Base-by-base conservation (phyloP, 2,797 vertebrate genomes). In the Muscicapa striata region DNA sequence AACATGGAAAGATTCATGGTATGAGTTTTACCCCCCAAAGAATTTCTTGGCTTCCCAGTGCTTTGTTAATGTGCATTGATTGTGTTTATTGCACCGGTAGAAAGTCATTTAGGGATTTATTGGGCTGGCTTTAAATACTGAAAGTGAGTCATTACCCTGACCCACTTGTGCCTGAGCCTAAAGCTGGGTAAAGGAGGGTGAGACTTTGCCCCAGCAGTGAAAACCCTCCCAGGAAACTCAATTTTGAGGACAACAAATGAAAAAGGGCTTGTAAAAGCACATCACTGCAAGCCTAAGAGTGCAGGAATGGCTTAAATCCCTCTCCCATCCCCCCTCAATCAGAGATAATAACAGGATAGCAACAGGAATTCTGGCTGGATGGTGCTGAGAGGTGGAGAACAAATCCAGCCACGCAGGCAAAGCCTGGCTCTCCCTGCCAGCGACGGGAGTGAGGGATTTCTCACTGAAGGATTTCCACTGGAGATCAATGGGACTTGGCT, bases 61-160 rank as follows among this genome's bases (percentile, higher is more conserved):
- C 76, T 92, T 94, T 78, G 91, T 94, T 96, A 96, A 91, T 86
- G 84, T 63, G 51, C 93, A 96, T 94, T 93, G 96, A 96, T 96
- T 96, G 48, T 92, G 81, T 97, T 97, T 93, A 95, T 83, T 95
- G 96, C 58, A 13, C 67, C 0, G 24, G 93, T 95, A 93, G 84
- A 84, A 95, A 96, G 92, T 95, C 70, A 72, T 75, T 85, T 41
- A 79, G 83, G 90, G 93, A 95, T 97, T 97, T 96, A 94, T 90
- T 70, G 62, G 84, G 79, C 82, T 90, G 77, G 30, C 66, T 94
- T 92, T 74, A 88, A 95, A 86, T 76, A 68, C 86, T 68, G 67
- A 24, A 34, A 84, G 30, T 54, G 88, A 94, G 78, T 84, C 90
- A 70, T 63, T 81, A 17, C 34, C 61, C 77, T 78, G 73, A 55